Evolutionary conservation across 2,797 vertebrate genomes (phyloP), one percentile per base, ranked within the genome.

Genomic region (Falco cherrug): DNA sequence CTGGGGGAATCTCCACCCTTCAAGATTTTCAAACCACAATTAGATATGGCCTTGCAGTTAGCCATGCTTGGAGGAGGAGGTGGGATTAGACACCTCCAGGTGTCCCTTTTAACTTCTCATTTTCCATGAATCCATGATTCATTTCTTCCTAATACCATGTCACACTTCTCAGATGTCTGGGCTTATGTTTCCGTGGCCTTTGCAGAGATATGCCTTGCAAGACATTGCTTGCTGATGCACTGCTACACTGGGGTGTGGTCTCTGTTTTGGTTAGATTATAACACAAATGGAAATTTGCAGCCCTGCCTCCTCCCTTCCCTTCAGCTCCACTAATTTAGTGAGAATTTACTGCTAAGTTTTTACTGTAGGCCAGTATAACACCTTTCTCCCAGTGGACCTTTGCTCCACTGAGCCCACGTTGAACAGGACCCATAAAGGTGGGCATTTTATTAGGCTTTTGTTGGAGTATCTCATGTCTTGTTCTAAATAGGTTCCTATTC

Each of bases 401-500:
- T 70, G 60, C 18, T 85, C 26, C 35, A 19, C 63, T 18, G 47
- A 82, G 33, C 54, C 63, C 63, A 51, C 11, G 21, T 29, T 50
- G 48, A 68, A n/a, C 20, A 76, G 13, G 47, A 71, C 45, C 33
- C 48, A 56, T 39, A 48, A 63, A 90, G 48, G 29, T 86, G 73
- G 29, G n/a, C 64, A 41, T 80, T 83, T 96, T 53, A 65, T 86
- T 60, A 70, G 45, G 45, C 6, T 2, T 53, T 83, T 83, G 59
- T 31, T 83, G 87, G 35, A 89, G 22, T 26, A 92, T 21, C 48
- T 77, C 60, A 22, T 43, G 73, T 43, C 69, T 74, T 56, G 45
- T 69, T 92, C 80, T 92, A 67, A 86, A 74, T 31, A 90, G 37
- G 11, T 88, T 86, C 50, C 37, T 78, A 21, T 61, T 86, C 83